phyloP scores from a whole-genome alignment of 2,888 invertebrate species.

The Limnephilus rhombicus region DNA sequence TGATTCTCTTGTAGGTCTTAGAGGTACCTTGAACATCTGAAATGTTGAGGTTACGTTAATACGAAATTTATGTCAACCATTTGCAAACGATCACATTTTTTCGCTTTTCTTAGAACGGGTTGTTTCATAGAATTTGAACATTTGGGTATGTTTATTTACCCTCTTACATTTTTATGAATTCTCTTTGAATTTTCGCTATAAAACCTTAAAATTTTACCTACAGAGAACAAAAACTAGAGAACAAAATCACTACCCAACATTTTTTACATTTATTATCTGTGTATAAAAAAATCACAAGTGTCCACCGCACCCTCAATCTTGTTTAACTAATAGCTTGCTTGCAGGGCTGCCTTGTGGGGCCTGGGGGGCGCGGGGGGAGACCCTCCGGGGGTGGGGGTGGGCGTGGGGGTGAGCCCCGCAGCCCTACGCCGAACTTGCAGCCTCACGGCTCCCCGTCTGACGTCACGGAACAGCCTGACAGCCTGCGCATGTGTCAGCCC shows the following conservation, averaged over 20 bases:
- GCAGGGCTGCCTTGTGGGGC: slow-evolving; percentile 49
- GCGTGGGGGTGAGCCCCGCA: slow-evolving; percentile 59
- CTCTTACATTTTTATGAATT: too few species aligned
- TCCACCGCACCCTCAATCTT: not conserved
- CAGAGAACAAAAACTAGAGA: too few species aligned
- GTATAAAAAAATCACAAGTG: not conserved
- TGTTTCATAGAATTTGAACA: too few species aligned
- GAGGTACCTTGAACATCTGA: too few species aligned
- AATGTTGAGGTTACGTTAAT: too few species aligned
- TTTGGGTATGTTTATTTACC: too few species aligned
- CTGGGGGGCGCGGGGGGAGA: slow-evolving; percentile 61
- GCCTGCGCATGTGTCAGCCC: slow-evolving; percentile 89
- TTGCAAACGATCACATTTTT: too few species aligned
- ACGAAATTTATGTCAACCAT: too few species aligned
- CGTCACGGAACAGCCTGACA: slow-evolving; percentile 87
- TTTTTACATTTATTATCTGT: not conserved
- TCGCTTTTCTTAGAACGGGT: too few species aligned
- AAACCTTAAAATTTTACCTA: too few species aligned
- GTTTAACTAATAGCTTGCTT: slow-evolving; percentile 41
- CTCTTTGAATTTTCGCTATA: too few species aligned
- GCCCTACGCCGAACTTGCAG: slow-evolving; percentile 82
- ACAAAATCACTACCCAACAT: not conserved
- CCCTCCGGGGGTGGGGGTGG: slow-evolving; percentile 60
- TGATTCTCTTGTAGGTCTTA: too few species aligned
- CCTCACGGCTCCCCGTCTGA: slow-evolving; percentile 86